phyloP scores from a whole-genome alignment of 2,113 vertebrate species.

The Chloropsis cyanopogon region DNA sequence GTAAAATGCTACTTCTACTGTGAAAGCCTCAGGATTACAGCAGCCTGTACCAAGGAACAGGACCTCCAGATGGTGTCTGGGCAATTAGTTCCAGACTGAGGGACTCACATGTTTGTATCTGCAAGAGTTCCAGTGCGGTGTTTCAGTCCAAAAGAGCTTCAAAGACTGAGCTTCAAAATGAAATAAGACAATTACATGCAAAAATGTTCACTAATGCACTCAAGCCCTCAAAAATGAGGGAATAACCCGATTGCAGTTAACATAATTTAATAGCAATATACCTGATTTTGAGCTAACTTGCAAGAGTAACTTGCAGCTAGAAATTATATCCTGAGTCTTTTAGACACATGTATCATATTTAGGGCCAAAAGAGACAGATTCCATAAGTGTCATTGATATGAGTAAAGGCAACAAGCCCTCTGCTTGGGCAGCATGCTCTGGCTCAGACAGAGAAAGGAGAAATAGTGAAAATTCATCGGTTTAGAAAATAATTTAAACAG shows the following conservation, averaged over 20 bases:
- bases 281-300: background rate
- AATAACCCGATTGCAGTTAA: background rate
- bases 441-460: background rate
- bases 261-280: background rate
- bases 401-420: background rate
- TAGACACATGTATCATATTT: background rate
- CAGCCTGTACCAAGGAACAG: background rate
- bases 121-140: background rate
- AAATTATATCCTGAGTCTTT: background rate
- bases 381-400: background rate
- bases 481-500: background rate
- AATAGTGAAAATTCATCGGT: background rate
- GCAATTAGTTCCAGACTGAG: constrained; percentile 28
- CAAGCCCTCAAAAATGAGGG: background rate
- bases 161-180: constrained; percentile 1
- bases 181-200: constrained; percentile 5
- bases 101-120: background rate
- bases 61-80: constrained; percentile 32
- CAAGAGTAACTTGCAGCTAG: background rate
- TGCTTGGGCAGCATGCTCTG: background rate
- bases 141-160: constrained; percentile 8
- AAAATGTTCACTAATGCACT: constrained; percentile 6
- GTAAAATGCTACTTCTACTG: background rate
- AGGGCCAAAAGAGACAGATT: background rate
- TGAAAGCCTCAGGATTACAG: constrained; percentile 21